Evolutionary conservation across 1,140 invertebrate genomes (phyloP), one percentile per base, ranked within the genome.

Genomic region (Epicauta chinensis): DNA sequence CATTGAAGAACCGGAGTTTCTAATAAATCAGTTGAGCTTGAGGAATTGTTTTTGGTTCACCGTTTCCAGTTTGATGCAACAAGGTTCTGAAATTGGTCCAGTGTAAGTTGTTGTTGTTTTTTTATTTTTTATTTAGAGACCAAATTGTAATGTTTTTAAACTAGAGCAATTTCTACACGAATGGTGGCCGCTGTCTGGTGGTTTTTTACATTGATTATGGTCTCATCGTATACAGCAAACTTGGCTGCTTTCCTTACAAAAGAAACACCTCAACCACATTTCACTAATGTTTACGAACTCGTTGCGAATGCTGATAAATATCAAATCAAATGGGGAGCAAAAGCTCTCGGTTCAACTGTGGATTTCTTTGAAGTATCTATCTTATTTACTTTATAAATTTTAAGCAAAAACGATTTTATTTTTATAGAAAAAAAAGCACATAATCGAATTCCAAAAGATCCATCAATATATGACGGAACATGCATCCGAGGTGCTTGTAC

Each of bases 141-240:
- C n/a, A n/a, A n/a, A n/a, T 56, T 86, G n/a, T n/a, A n/a, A n/a
- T n/a, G n/a, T n/a, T n/a, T n/a, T n/a, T n/a, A n/a, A n/a, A n/a
- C n/a, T n/a, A n/a, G 87, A 63, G 86, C 83, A 1, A 76, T 81
- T 35, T 86, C 85, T 1, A 90, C 87, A 0, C 75, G 89, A 14
- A 80, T 88, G 65, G 76, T 87, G 7, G 80, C 85, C 0, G 82
- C 82, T 0, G 84, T 85, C 40, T 97, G 93, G 91, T 94, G 89
- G 87, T 93, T 95, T 62, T 96, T 95, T 61, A 92, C 89, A 0
- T 74, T 96, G 1, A 96, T 96, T 56, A 85, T 97, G 63, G 93
- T 94, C 0, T 91, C 90, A 0, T 93, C 91, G 0, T 97, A 97
- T 62, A 97, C 93, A 0, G 93, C 93, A 10, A 96, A 97, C 71